A percentile compares a stretch with the other conserved stretches of the same genome.
Evolutionary conservation across 2,888 invertebrate species (phyloP).

Genomic region (Corythucha ciliata): DNA sequence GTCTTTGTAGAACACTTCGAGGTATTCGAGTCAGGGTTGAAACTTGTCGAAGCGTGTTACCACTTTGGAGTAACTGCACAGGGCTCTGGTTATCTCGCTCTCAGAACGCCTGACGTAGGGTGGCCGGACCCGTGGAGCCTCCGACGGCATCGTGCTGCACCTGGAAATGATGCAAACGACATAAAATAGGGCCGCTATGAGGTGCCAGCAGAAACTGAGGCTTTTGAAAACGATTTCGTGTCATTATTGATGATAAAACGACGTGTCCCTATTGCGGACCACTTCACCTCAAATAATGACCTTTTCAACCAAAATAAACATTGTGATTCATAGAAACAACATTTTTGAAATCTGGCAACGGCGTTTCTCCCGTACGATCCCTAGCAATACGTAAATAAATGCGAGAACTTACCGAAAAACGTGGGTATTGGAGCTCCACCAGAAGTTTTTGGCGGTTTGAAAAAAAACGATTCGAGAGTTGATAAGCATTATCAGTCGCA

Average conservation of each 20-base stretch:
- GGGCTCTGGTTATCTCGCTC: background rate
- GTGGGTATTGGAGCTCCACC: no score
- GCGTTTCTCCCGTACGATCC: conserved; percentile 1
- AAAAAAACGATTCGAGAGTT: no score
- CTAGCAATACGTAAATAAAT: background rate
- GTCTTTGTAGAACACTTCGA: no score
- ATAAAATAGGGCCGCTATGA: no score
- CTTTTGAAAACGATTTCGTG: background rate
- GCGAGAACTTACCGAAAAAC: background rate
- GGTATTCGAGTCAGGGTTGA: background rate
- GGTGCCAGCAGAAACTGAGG: no score
- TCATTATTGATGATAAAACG: background rate
- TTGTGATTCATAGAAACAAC: background rate
- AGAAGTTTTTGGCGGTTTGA: no score
- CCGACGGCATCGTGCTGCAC: conserved; percentile 3
- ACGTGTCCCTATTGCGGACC: conserved; percentile 2
- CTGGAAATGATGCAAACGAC: background rate
- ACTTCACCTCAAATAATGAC: conserved; percentile 1
- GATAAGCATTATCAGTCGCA: no score
- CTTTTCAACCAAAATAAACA: background rate
- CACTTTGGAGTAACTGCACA: background rate
- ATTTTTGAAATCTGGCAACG: conserved; percentile 7
- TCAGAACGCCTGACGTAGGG: background rate
- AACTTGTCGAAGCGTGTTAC: conserved; percentile 2
- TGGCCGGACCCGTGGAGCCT: background rate